Percentiles rank a stretch among this genome's conserved stretches.
Evolutionary conservation across 1,140 invertebrate genomes (phyloP).

Genomic region (Trichomalopsis sarcophagae): DNA sequence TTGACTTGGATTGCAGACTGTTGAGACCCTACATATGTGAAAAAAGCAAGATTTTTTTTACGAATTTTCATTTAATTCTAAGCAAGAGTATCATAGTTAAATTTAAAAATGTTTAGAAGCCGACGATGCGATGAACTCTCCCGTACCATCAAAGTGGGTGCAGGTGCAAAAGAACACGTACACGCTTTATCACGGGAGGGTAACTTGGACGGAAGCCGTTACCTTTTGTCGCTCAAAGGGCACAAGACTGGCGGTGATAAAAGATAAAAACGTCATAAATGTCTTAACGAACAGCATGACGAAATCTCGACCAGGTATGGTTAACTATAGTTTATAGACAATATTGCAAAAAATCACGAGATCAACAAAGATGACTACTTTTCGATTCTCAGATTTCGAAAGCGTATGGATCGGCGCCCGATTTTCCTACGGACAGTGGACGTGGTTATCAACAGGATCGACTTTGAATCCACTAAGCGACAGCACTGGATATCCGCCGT

Average conservation of each 20-base stretch:
- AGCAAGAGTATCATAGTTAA: neutral
- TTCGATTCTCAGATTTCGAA: conserved; percentile 58
- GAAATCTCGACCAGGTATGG: conserved; percentile 58
- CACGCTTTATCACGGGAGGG: conserved; percentile 57
- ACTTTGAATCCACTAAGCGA: conserved; percentile 54
- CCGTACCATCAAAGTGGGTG: conserved; percentile 59
- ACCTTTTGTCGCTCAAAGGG: conserved; percentile 59
- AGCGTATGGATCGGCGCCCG: conserved; percentile 61
- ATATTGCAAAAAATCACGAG: no score
- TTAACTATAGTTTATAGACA: no score
- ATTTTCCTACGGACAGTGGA: conserved; percentile 59
- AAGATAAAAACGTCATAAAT: conserved; percentile 53
- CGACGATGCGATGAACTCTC: conserved; percentile 49
- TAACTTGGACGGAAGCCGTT: conserved; percentile 60
- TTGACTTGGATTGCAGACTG: conserved; percentile 61
- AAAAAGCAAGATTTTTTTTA: conserved; percentile 53
- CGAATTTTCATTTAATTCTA: no score
- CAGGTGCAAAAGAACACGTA: conserved; percentile 56
- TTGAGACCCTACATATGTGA: conserved; percentile 61
- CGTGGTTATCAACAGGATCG: conserved; percentile 59
- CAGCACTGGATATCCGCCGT: conserved; percentile 60
- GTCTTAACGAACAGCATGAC: conserved; percentile 60
- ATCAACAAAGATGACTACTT: no score
- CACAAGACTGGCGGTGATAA: conserved; percentile 57
- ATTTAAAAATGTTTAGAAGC: conserved; percentile 44